These are phyloP conservation scores for Threskiornis aethiopicus DNA, from an alignment of 2,797 vertebrate genomes.

Conservation along the genomic window DNA sequence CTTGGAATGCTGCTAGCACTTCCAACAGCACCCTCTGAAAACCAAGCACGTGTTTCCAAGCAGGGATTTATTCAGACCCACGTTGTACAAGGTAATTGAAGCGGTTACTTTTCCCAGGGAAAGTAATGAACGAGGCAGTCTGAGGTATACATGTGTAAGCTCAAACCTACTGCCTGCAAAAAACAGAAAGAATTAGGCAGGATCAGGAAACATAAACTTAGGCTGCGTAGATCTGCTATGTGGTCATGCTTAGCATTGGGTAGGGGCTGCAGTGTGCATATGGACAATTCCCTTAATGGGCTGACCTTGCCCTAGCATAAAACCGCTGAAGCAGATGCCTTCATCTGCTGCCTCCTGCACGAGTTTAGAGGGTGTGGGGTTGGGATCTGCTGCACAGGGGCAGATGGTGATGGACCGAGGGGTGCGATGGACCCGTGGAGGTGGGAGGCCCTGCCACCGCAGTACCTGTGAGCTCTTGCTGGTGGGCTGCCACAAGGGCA, in stretches of 20 bases:
- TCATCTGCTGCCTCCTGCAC: background rate
- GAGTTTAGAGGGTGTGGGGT: background rate
- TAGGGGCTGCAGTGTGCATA: background rate
- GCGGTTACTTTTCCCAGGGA: constrained; percentile 7
- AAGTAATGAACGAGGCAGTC: background rate
- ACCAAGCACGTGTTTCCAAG: background rate
- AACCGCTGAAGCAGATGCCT: background rate
- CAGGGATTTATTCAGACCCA: background rate
- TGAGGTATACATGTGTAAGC: background rate
- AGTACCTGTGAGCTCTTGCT: background rate
- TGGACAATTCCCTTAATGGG: background rate
- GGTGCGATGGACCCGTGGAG: background rate
- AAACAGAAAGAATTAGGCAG: background rate
- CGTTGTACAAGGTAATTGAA: constrained; percentile 4
- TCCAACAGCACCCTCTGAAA: constrained; percentile 63
- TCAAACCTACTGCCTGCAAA: background rate
- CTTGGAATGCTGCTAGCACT: constrained; percentile 67
- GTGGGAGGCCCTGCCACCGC: background rate
- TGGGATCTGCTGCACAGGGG: background rate
- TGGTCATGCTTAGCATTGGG: background rate
- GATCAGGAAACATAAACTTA: background rate
- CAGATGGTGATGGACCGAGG: background rate
- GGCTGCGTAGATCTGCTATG: background rate
- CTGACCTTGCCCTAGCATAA: background rate
- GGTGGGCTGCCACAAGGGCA: background rate